A percentile compares a stretch with the other conserved stretches of the same genome.
Evolutionary conservation across 37 sponge, comb jelly and placozoan species (phyloP).

Genomic region (Theonella swinhoei): DNA sequence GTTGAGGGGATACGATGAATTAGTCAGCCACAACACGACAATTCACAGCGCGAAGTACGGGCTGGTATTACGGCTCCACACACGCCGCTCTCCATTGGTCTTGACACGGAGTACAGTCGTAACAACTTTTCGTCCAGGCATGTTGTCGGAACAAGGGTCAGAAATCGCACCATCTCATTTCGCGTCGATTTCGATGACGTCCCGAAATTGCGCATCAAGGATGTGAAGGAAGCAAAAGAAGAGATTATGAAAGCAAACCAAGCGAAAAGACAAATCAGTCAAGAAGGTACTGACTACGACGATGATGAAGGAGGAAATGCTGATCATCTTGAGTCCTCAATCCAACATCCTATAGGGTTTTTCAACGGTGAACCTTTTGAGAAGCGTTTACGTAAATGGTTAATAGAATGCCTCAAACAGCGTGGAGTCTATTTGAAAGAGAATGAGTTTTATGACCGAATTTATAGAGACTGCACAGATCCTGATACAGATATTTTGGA

Average conservation of each 20-base stretch:
- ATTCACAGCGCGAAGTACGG: background rate
- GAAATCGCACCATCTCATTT: background rate
- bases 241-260: too few relatives aligned
- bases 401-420: background rate
- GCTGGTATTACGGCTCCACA: background rate
- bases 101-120: background rate
- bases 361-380: background rate
- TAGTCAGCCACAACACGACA: too few relatives aligned
- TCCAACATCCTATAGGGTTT: background rate
- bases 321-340: background rate
- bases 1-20: background rate
- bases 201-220: background rate
- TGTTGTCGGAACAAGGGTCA: background rate
- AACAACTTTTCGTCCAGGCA: background rate
- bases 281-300: too few relatives aligned
- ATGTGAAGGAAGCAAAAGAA: background rate
- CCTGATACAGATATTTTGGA: background rate
- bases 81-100: background rate
- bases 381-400: background rate
- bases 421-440: background rate
- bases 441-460: background rate
- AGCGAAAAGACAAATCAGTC: too few relatives aligned
- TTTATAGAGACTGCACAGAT: background rate
- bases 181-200: background rate
- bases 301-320: too few relatives aligned